These are phyloP conservation scores for Gavialis gangeticus DNA, from an alignment of 2,113 vertebrate genomes.

Conservation along the genomic window DNA sequence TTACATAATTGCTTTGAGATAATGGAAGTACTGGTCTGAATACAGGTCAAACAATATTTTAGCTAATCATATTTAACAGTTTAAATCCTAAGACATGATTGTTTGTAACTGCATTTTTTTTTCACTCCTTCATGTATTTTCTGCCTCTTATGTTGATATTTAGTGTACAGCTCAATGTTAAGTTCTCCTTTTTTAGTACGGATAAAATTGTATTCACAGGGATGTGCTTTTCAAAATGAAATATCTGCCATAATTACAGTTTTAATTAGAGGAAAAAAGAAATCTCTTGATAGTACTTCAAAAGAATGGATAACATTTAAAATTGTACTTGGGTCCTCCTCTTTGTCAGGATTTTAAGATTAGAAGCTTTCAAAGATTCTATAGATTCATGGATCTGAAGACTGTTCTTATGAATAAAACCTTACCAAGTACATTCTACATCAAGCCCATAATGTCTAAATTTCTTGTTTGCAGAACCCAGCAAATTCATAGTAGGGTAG, in stretches of 20 bases:
- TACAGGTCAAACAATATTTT: neutral
- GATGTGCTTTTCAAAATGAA: neutral
- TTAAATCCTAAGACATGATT: neutral
- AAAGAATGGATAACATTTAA: neutral
- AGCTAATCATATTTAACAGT: neutral
- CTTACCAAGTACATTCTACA: neutral
- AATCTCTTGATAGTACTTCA: neutral
- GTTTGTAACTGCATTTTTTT: neutral
- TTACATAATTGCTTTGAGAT: neutral
- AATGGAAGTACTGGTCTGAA: neutral
- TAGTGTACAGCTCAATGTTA: neutral
- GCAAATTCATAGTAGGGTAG: no score
- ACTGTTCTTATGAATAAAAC: neutral
- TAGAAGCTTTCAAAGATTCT: neutral
- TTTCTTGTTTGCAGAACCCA: neutral
- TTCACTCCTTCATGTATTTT: neutral
- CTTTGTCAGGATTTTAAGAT: neutral
- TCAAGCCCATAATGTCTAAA: neutral
- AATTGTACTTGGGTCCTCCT: neutral
- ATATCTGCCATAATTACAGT: accelerated
- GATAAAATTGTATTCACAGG: neutral
- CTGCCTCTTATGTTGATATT: neutral
- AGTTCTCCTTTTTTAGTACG: neutral
- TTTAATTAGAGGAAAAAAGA: neutral
- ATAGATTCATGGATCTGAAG: no score